phyloP scores from a whole-genome alignment of 2,888 invertebrate species.

The Tetranychus piercei region DNA sequence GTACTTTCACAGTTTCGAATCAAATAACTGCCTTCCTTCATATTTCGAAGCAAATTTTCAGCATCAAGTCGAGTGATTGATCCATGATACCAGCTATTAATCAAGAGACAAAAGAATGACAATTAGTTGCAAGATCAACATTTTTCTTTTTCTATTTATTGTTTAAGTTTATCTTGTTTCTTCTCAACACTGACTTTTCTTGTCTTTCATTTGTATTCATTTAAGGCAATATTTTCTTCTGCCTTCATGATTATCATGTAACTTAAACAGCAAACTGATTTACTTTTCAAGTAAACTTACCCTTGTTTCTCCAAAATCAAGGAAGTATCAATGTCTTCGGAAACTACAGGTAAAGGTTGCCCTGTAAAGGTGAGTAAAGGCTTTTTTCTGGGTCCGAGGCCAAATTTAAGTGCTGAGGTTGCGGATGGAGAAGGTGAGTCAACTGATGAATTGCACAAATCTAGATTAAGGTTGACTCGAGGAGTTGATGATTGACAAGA shows the following conservation, averaged over 20 bases:
- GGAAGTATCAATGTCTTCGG: slow-evolving; percentile 24
- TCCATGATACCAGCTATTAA: slow-evolving; percentile 67
- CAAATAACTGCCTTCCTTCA: slow-evolving; percentile 77
- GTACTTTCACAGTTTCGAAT: slow-evolving; percentile 85
- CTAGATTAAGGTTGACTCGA: background rate
- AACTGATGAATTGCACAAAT: background rate
- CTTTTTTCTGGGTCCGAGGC: slow-evolving; percentile 8
- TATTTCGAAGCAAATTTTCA: slow-evolving; percentile 60
- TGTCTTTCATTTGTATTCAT: too few species aligned
- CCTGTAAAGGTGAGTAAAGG: slow-evolving; percentile 4
- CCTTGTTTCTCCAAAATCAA: slow-evolving; percentile 26
- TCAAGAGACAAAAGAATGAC: background rate
- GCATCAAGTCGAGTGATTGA: slow-evolving; percentile 76
- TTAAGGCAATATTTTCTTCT: too few species aligned
- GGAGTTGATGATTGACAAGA: background rate
- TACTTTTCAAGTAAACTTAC: slow-evolving; percentile 17
- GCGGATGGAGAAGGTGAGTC: background rate
- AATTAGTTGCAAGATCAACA: background rate
- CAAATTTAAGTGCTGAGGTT: background rate
- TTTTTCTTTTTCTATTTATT: background rate
- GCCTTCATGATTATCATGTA: too few species aligned
- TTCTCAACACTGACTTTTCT: too few species aligned
- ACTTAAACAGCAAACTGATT: background rate
- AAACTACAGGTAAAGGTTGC: background rate
- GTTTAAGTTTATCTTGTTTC: background rate